Evolutionary conservation across 1,140 invertebrate species (phyloP), one percentile per base, ranked within the genome.

Genomic region (Lordiphosa mommai): DNA sequence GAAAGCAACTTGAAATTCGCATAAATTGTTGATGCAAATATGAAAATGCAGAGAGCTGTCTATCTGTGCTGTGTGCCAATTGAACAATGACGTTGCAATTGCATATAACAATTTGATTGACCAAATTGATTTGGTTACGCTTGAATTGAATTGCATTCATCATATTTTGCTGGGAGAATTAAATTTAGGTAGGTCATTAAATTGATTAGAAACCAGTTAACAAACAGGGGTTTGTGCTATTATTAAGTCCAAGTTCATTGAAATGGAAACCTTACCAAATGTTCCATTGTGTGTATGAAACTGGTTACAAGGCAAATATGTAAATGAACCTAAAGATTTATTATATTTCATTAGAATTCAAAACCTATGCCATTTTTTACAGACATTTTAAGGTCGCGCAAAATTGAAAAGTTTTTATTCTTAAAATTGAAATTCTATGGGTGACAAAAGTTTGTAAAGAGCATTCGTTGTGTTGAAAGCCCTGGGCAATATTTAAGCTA

Each of bases 311-410:
- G 37, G 32, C 23, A 27, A 40, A 38, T 23, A 61, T 51, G 51
- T 34, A 46, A 67, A 61, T 61, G 29, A 36, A 49, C 44, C 16
- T 17, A 14, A 37, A 50, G 58, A 67, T 67, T 61, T 57, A 67
- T 67, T 40, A 34, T 32, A 43, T 48, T 61, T 48, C 49, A 46
- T 66, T 66, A 61, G 58, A 61, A 44, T 61, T 33, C 44, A 30
- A 32, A 49, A 55, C 33, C 43, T 43, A 48, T 20, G 6, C 29
- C 10, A 29, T 56, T 57, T 57, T 34, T 6, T 32, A 27, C 1
- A 9, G 6, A 10, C 12, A 10, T 43, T 43, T 43, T 43, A 43
- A 43, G 40, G 40, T 43, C 40, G 27, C 3, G 2, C 10, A 23
- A 43, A 43, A 29, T 17, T n/a, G n/a, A n/a, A n/a, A n/a, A n/a